Evolutionary conservation across 1,140 invertebrate genomes (phyloP).

Genomic region (Mamestra configurata): DNA sequence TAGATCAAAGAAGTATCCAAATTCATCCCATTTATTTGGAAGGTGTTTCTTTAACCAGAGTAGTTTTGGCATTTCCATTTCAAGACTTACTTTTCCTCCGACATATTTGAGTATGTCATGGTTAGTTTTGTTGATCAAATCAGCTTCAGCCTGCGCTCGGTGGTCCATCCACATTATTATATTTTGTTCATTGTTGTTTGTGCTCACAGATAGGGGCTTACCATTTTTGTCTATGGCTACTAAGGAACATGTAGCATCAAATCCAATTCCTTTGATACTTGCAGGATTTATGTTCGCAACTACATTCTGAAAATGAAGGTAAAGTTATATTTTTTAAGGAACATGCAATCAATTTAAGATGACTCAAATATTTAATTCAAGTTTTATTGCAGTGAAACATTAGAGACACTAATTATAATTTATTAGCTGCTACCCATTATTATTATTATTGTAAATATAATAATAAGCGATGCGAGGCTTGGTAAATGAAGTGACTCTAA

Average conservation of each 20-base stretch:
- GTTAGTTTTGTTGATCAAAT: slow-evolving; percentile 93
- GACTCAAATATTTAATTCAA: neutral
- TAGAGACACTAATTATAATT: too few species aligned
- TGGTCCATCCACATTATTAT: slow-evolving; percentile 99
- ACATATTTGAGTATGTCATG: slow-evolving; percentile 95
- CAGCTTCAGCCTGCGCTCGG: slow-evolving; percentile 94
- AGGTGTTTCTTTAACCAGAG: slow-evolving; percentile 97
- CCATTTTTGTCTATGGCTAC: slow-evolving; percentile 93
- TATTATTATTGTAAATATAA: too few species aligned
- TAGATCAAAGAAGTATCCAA: slow-evolving; percentile 95
- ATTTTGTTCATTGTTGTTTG: slow-evolving; percentile 93
- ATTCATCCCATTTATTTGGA: slow-evolving; percentile 90
- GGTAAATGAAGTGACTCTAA: too few species aligned
- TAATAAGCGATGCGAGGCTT: too few species aligned
- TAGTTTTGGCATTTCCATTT: slow-evolving; percentile 99
- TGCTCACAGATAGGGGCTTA: slow-evolving; percentile 93
- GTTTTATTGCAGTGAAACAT: neutral
- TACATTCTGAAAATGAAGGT: slow-evolving; percentile 88
- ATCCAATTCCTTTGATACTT: slow-evolving; percentile 95
- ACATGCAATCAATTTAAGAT: too few species aligned
- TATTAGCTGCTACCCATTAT: too few species aligned
- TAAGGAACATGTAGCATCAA: slow-evolving; percentile 98
- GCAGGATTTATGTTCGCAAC: slow-evolving; percentile 87
- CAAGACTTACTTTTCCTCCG: slow-evolving; percentile 96
- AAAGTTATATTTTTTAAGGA: neutral